Conservation (phyloP, 2,113 vertebrate species). For the Marmota flaviventris region DNA sequence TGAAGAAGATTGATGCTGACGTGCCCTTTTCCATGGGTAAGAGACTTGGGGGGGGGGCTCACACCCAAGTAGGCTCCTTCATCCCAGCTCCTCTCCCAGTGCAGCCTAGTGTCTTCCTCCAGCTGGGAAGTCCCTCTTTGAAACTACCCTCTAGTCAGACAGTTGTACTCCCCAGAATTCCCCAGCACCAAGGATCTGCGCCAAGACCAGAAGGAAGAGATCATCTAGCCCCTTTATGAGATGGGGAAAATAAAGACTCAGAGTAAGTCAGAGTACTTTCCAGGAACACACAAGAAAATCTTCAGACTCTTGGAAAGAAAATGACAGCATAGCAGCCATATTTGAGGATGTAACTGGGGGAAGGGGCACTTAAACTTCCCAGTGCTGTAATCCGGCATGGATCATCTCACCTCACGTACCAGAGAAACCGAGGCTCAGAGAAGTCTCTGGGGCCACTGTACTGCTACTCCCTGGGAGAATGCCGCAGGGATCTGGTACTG, state of each 20-base stretch:
- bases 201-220: not conserved
- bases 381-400: not conserved
- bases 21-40: conserved; percentile 85
- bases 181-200: not conserved
- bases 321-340: not conserved
- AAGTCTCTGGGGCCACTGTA: not conserved
- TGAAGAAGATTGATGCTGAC: conserved; percentile 84
- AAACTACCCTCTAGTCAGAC: not conserved
- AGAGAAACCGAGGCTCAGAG: not conserved
- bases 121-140: not conserved
- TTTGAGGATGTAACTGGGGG: not conserved
- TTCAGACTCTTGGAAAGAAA: not conserved
- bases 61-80: not conserved
- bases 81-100: not conserved
- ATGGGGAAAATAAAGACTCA: not conserved
- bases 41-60: not conserved
- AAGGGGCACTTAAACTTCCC: not conserved
- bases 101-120: not conserved
- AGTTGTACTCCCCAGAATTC: not conserved
- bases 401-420: not conserved
- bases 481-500: rapidly evolving
- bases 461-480: not conserved
- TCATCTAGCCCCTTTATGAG: not conserved
- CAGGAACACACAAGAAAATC: not conserved
- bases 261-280: not conserved